Evolutionary conservation across 2,113 vertebrate genomes (phyloP).

Genomic region (Leptobrachium leishanense): DNA sequence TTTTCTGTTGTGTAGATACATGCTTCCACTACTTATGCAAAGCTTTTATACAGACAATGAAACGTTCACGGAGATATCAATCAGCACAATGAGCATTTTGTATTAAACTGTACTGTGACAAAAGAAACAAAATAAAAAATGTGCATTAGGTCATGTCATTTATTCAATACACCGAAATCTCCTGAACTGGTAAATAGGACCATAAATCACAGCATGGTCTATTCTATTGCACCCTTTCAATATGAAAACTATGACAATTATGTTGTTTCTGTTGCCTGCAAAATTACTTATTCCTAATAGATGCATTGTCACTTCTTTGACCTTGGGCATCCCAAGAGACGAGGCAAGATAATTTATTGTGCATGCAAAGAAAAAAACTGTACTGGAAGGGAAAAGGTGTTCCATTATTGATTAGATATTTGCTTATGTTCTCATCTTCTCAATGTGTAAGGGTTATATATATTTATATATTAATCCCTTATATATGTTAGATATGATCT

Average conservation of each 20-base stretch:
- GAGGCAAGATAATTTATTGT: constrained; percentile 1
- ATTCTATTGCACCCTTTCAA: background rate
- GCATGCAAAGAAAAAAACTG: background rate
- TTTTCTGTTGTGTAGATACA: no score
- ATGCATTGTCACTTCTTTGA: background rate
- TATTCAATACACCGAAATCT: background rate
- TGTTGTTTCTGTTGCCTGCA: background rate
- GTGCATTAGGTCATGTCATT: background rate
- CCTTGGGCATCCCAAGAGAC: constrained; percentile 2
- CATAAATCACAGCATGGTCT: background rate
- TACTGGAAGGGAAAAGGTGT: background rate
- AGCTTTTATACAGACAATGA: no score
- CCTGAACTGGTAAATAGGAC: background rate
- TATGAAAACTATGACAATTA: background rate
- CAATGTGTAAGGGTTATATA: no score
- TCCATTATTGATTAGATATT: background rate
- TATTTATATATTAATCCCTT: no score
- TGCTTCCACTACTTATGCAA: no score
- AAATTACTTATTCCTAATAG: constrained; percentile 12
- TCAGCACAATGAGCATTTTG: no score
- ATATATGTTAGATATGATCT: no score
- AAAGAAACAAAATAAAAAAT: no score
- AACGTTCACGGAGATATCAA: no score
- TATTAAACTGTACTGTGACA: no score
- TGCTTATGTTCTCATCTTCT: background rate